Base-by-base conservation (phyloP, 2,888 invertebrate species). In the Venustoraphidia nigricollis region DNA sequence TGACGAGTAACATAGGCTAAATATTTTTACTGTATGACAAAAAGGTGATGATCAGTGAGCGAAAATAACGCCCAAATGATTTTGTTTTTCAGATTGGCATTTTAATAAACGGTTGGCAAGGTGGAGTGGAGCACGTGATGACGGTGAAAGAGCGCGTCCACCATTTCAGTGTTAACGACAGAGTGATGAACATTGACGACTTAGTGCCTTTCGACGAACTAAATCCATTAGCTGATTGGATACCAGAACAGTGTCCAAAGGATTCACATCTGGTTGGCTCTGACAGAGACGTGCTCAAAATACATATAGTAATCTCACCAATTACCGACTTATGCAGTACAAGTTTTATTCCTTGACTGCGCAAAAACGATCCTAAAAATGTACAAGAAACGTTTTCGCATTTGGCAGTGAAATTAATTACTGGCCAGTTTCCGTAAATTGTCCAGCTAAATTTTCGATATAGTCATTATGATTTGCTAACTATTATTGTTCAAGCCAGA, bases 221-320 rank as follows among this genome's bases (percentile, higher is more conserved):
- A 40, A 86, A 86, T 69, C 75, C 75, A 0, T 74, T 71, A 42
- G 66, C 54, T n/a, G 53, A 50, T 39, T 37, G 27, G 17, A 11
- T 17, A 5, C 13, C 44, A 34, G 27, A 11, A 34, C 35, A 13
- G 13, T 45, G 9, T 45, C 35, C 13, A n/a, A 60, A 58, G 11
- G 64, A 64, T 51, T 58, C 69, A 5, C 82, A 78, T 57, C 66
- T 86, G 45, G 71, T 83, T 47, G 87, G 86, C 2, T 70, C 75
- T 2, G 75, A 80, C 56, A 70, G 75, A 38, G 82, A 87, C 60
- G 77, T 80, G 57, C 68, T 89, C 34, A 81, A 83, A 71, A 71
- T 89, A 54, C 83, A 83, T 65, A 78, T 89, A 50, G 79, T 88
- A 51, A 86, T 89, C 48, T 78, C 83, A 4, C 87, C 88, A 0